A percentile compares a stretch with the other conserved stretches of the same genome.
These are phyloP conservation scores for Corythornis madagascariensis DNA, from an alignment of 2,113 vertebrate genomes.

Conservation along the genomic window DNA sequence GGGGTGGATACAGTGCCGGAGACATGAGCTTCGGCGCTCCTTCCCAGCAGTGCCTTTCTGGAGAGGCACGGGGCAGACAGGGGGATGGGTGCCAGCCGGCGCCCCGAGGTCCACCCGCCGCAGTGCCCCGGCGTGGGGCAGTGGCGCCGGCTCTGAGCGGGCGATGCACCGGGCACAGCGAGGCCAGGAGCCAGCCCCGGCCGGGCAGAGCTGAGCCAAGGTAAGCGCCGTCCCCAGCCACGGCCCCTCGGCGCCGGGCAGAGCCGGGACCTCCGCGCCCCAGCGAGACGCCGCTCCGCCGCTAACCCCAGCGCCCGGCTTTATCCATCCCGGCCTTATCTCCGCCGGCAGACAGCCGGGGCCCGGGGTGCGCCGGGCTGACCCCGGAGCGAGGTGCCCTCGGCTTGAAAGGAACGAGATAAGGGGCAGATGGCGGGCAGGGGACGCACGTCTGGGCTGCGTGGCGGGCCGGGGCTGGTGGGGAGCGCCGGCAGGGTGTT, in stretches of 20 bases:
- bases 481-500: not conserved
- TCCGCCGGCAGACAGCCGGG: not conserved
- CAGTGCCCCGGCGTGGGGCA: not conserved
- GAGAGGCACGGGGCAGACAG: conserved; percentile 55
- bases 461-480: not conserved
- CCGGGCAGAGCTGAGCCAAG: conserved; percentile 40
- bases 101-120: not conserved
- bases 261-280: not conserved
- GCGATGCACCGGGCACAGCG: conserved; percentile 7
- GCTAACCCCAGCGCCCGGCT: not conserved
- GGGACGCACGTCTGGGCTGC: not conserved
- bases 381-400: not conserved
- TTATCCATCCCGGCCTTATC: not conserved
- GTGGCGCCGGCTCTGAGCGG: not conserved
- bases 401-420: not conserved
- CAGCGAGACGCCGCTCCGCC: not conserved
- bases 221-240: conserved; percentile 24
- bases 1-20: conserved; percentile 59
- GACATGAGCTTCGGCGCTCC: conserved; percentile 55
- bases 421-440: not conserved
- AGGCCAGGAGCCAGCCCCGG: conserved; percentile 28
- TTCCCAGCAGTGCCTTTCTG: conserved; percentile 63
- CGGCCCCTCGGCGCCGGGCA: not conserved
- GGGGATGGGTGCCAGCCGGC: conserved; percentile 53
- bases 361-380: not conserved